A percentile compares a stretch with the other conserved stretches of the same genome.
phyloP scores from a whole-genome alignment of 2,888 invertebrate genomes.

The Cryptocheilus praepositus region DNA sequence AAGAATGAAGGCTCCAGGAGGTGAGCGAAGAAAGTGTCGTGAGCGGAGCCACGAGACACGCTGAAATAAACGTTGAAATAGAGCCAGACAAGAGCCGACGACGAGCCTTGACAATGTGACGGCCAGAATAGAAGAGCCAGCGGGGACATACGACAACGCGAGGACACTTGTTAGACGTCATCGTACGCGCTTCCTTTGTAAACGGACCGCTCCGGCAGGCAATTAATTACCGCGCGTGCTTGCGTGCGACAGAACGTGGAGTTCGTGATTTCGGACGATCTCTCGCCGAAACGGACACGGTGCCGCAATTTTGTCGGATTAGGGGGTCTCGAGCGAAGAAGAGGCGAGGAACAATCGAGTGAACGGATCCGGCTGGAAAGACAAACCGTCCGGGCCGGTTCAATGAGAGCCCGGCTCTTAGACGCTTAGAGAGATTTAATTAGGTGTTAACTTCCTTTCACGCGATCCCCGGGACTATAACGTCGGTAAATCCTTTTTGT shows the following conservation, averaged over 20 bases:
- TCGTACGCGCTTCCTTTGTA: conserved; percentile 53
- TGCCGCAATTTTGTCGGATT: conserved; percentile 9
- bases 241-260: background rate
- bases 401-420: conserved; percentile 12
- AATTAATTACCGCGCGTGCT: conserved; percentile 53
- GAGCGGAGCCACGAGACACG: conserved; percentile 33
- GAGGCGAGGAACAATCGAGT: too few species aligned
- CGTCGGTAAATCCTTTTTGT: too few species aligned
- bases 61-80: conserved; percentile 39
- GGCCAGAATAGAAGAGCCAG: conserved; percentile 44
- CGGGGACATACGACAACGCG: conserved; percentile 41
- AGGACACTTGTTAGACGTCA: conserved; percentile 62
- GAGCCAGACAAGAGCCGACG: conserved; percentile 31
- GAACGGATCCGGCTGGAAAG: too few species aligned
- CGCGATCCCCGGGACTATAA: background rate
- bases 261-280: background rate
- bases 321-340: background rate
- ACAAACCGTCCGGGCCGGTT: background rate
- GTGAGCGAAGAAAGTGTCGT: conserved; percentile 23
- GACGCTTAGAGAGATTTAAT: conserved; percentile 32
- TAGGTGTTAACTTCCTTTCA: conserved; percentile 25
- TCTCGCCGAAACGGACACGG: too few species aligned
- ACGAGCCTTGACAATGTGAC: conserved; percentile 55
- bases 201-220: conserved; percentile 42
- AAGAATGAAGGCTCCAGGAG: conserved; percentile 15